Evolutionary conservation across 2,797 vertebrate species (phyloP).

Genomic region (Malurus leucopterus): DNA sequence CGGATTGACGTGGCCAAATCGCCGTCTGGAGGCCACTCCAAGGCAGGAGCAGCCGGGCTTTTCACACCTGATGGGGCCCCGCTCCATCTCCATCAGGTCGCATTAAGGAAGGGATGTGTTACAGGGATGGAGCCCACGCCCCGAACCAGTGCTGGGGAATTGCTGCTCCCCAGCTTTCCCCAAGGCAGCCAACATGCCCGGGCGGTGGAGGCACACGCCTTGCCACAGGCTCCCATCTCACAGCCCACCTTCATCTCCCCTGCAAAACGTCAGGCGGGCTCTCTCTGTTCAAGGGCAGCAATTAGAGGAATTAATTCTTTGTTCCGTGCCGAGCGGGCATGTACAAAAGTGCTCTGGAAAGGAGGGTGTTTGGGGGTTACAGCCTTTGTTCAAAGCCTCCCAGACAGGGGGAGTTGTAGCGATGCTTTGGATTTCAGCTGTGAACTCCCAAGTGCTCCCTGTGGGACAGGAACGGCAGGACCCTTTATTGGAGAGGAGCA

Average conservation of each 20-base stretch:
- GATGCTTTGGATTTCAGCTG: fast-evolving
- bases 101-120: slow-evolving; percentile 76
- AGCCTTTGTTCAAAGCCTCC: too few species aligned
- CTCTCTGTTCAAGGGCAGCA: background rate
- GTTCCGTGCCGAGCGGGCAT: fast-evolving
- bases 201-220: background rate
- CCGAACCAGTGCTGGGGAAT: slow-evolving; percentile 20
- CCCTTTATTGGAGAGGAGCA: background rate
- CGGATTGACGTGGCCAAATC: slow-evolving; percentile 82
- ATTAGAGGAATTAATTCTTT: background rate
- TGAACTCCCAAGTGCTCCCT: fast-evolving
- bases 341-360: background rate
- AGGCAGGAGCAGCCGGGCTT: slow-evolving; percentile 74
- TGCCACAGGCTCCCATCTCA: background rate
- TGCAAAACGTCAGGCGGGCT: background rate
- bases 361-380: fast-evolving
- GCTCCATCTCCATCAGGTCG: slow-evolving; percentile 78
- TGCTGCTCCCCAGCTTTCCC: background rate
- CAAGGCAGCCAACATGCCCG: background rate
- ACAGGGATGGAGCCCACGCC: background rate
- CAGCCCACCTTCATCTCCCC: background rate
- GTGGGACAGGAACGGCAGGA: fast-evolving
- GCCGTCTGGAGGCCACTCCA: slow-evolving; percentile 76
- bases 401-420: fast-evolving
- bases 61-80: slow-evolving; percentile 75